Conservation (phyloP, 2,797 vertebrate species). For the Taenioides sp. region DNA sequence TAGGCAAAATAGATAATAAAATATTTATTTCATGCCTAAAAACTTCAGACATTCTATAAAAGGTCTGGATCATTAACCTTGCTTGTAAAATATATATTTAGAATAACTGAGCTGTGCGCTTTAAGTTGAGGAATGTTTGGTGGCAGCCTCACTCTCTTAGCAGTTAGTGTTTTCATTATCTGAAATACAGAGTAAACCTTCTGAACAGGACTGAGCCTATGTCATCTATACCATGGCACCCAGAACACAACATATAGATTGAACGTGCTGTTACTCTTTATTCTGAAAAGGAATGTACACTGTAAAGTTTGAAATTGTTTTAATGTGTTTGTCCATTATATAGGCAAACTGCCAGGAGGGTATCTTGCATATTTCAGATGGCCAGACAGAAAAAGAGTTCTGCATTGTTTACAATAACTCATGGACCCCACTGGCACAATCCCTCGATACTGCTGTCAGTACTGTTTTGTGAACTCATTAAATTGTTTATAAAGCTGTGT, state of each 20-base stretch:
- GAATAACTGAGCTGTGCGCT: too few relatives aligned
- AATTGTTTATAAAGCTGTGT: neutral
- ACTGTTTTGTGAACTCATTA: neutral
- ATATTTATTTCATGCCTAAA: too few relatives aligned
- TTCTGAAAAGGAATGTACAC: neutral
- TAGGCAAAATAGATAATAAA: too few relatives aligned
- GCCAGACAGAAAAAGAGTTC: conserved; percentile 74
- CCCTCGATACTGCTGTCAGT: conserved; percentile 84
- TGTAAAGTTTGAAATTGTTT: neutral
- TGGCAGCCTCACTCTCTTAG: too few relatives aligned
- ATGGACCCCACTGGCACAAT: conserved; percentile 80
- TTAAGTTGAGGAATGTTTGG: too few relatives aligned
- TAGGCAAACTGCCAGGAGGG: conserved; percentile 86
- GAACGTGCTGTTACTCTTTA: neutral
- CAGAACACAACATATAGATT: neutral
- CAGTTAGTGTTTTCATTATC: too few relatives aligned
- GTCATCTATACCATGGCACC: neutral
- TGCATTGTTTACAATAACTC: conserved; percentile 85
- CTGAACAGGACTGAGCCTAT: too few relatives aligned
- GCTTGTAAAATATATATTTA: too few relatives aligned
- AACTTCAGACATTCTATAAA: too few relatives aligned
- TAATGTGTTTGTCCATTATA: conserved; percentile 23
- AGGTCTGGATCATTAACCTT: too few relatives aligned
- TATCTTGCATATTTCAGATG: conserved; percentile 79
- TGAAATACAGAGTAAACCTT: too few relatives aligned